Base-by-base conservation (phyloP, 64 coral and sea anemone species). In the Dendrophyllia cribrosa region DNA sequence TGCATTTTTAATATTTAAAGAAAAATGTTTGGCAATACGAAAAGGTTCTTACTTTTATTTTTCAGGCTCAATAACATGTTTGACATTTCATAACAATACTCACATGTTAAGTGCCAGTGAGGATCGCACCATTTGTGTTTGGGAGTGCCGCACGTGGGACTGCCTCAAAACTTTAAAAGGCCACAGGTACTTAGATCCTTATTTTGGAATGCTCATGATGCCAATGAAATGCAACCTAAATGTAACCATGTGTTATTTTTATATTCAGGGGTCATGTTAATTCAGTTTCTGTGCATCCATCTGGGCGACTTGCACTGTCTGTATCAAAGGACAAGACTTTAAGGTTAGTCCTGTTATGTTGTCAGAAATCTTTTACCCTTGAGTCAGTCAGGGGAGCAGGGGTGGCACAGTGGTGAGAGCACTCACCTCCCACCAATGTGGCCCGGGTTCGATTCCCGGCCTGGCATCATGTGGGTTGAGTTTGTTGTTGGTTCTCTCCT, bases 81-180 rank as follows among this genome's bases (percentile, higher is more conserved):
- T 99, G 67, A 81, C 91, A 73, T 99, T 99, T 77, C 92, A 93
- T 59, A 79, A 80, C 75, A 86, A 75, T n/a, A 88, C 91, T n/a
- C 94, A 99, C 58, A 96, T 99, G 97, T 79, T 99, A 66, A 99
- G 97, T 88, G 95, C 91, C 24, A 96, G 97, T 80, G 97, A 99
- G 45, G 94, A 99, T 88, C 86, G 80, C 17, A 99, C 97, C 10
- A 99, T 99, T 25, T 96, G 97, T 94, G 91, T 99, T 7, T 99
- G 94, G 96, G 91, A 99, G 24, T 99, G 97, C 65, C 95, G 93
- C 8, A 99, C 89, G 25, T 99, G 97, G 97, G 97, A 99, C 24
- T 99, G 97, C 78, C 81, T 96, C 14, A 96, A 94, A 86, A 88
- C 76, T 45, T 79, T 99, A 22, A 99, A 96, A 96, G 97, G 97